Base-by-base conservation (phyloP, 2,113 vertebrate genomes). In the Sciurus niger region DNA sequence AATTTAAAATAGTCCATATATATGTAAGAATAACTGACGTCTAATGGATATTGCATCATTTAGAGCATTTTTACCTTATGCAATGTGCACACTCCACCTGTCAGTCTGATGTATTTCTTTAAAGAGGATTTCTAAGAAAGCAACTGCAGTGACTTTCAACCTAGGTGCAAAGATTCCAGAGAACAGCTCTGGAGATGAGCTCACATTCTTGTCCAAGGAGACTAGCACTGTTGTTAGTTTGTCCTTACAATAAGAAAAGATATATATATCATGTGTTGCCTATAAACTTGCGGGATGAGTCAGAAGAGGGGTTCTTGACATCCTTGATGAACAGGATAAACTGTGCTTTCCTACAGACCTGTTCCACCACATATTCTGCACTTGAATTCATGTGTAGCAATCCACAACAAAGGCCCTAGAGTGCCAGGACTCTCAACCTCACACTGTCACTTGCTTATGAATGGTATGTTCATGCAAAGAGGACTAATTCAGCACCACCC, bases 291-390 rank as follows among this genome's bases (percentile, higher is more conserved):
- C 0, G 89, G 94, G 92, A 73, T 95, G 94, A 97, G 70, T 37
- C 6, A 96, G 76, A 43, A 97, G 55, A 94, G 37, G 63, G 95
- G 77, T 96, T 97, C 96, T 95, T 90, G 87, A 86, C 48, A 94
- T 89, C 76, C 12, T 0, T 46, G 87, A 97, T 94, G 90, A 98
- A 96, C 79, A 97, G 72, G 96, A n/a, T 93, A 96, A 97, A 89
- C 11, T 60, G 40, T 82, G 72, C 89, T 60, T 46, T 85, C 94
- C 95, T 97, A 97, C 85, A 97, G 97, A 97, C 93, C 93, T 97
- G 89, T 93, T 97, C 72, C 84, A 94, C 97, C 95, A 53, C 8
- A 16, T 89, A 94, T 74, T 98, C 95, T 94, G 18, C 46, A 82
- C 58, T 83, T 95, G 95, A 98, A 86, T 30, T 97, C 97, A 80